phyloP scores from a whole-genome alignment of 35 echinoderm and acorn worm genomes.

The Stichopus chloronotus region DNA sequence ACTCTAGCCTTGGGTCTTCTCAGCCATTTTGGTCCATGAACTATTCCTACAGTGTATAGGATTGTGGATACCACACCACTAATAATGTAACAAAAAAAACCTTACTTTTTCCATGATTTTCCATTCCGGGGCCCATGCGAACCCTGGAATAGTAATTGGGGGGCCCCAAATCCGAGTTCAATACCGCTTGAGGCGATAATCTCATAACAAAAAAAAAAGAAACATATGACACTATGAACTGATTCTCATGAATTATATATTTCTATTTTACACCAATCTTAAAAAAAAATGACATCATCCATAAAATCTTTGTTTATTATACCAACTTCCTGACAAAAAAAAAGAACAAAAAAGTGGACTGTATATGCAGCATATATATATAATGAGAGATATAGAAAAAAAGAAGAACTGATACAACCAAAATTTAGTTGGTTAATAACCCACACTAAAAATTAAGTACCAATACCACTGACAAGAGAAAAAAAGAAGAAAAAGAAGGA shows the following conservation, averaged over 20 bases:
- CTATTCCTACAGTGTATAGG: too few relatives aligned
- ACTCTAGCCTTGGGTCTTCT: too few relatives aligned
- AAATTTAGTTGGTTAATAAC: neutral
- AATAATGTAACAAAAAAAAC: too few relatives aligned
- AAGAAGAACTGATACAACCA: neutral
- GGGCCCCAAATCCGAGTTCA: too few relatives aligned
- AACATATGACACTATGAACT: too few relatives aligned
- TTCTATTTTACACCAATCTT: conserved; percentile 1
- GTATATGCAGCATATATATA: neutral
- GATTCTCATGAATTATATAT: neutral
- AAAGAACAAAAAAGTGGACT: neutral
- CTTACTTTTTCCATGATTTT: too few relatives aligned
- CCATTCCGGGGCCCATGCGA: too few relatives aligned
- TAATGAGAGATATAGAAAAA: neutral
- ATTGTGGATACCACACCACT: too few relatives aligned
- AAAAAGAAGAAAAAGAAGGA: neutral
- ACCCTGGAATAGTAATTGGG: too few relatives aligned
- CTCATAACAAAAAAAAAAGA: too few relatives aligned
- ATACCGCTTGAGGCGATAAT: too few relatives aligned
- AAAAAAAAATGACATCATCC: neutral
- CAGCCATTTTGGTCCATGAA: too few relatives aligned
- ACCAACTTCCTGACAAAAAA: neutral
- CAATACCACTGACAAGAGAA: neutral
- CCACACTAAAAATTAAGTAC: neutral
- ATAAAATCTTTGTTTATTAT: neutral